Base-by-base conservation (phyloP, 2,888 invertebrate genomes). In the Drosophila ezoana region DNA sequence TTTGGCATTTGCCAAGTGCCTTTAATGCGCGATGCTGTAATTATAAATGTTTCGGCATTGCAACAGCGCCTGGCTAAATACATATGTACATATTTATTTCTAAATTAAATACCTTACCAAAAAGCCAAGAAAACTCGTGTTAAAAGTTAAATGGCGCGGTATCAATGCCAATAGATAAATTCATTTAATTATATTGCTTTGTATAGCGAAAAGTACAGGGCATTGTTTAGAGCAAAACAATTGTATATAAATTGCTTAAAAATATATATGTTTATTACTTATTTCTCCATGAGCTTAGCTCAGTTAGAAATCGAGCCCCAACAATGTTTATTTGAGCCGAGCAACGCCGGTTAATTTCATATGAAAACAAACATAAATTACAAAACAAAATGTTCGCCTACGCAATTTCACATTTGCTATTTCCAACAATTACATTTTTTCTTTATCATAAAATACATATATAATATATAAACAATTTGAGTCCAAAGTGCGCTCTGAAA, bases 1-100 rank as follows among this genome's bases (percentile, higher is more conserved):
- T 68, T 66, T 77, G 79, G 72, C 79, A 81, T 75, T 72, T 60
- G 67, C 60, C 72, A 58, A 84, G 60, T 84, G 61, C 66, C 67
- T 66, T 68, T 56, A 58, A 71, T 59, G 59, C 54, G 64, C 54
- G 64, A 69, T 59, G 66, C 69, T 72, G 81, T 70, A 81, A 81
- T 79, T 77, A 72, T 71, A 85, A 72, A 60, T 59, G 38, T 58
- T 69, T 53, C 51, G 48, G 33, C 49, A 77, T 56, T 68, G 73
- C 76, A 64, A 32, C 59, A 44, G 62, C 59, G 40, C 41, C 32
- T 56, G 49, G 37, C 48, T 20, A 58, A 60, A 69, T 8, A 8
- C 8, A 23, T 23, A 23, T 5, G 8, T 5, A 23, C 23, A 23
- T 56, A 72, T 74, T 57, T 65, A 57, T 65, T 60, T 57, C 70